phyloP scores from a whole-genome alignment of 1,140 invertebrate species.

The Atopsyche davidsoni region DNA sequence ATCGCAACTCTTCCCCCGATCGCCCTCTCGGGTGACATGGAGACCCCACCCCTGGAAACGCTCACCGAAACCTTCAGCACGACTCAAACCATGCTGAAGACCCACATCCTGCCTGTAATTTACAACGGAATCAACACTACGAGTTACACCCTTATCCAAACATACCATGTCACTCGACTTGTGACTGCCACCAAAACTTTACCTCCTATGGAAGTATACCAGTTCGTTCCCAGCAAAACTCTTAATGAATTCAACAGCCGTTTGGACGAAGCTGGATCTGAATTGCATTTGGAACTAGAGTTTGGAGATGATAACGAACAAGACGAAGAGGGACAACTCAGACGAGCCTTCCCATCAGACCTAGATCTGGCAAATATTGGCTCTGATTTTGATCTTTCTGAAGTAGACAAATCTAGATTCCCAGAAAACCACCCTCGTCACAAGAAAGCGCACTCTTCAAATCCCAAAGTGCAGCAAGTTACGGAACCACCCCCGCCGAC shows the following conservation, averaged over 20 bases:
- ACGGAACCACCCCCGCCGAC: constrained; percentile 41
- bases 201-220: constrained; percentile 78
- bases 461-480: constrained; percentile 43
- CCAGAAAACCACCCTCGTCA: constrained; percentile 49
- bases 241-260: constrained; percentile 83
- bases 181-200: constrained; percentile 84
- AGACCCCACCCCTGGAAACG: constrained; percentile 77
- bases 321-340: constrained; percentile 58
- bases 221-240: constrained; percentile 80
- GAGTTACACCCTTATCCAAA: constrained; percentile 76
- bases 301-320: constrained; percentile 74
- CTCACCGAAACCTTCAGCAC: constrained; percentile 87
- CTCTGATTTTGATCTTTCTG: constrained; percentile 61
- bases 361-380: constrained; percentile 60
- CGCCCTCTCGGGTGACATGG: constrained; percentile 63
- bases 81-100: constrained; percentile 78
- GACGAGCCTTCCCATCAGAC: constrained; percentile 56
- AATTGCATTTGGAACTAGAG: constrained; percentile 76
- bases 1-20: constrained; percentile 77
- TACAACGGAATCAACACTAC: constrained; percentile 63
- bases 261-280: constrained; percentile 80
- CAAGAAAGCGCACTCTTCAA: constrained; percentile 54
- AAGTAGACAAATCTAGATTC: constrained; percentile 58
- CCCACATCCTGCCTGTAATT: constrained; percentile 77
- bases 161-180: constrained; percentile 76